Evolutionary conservation across 1,140 invertebrate species (phyloP).

Genomic region (Charaxes varanes): DNA sequence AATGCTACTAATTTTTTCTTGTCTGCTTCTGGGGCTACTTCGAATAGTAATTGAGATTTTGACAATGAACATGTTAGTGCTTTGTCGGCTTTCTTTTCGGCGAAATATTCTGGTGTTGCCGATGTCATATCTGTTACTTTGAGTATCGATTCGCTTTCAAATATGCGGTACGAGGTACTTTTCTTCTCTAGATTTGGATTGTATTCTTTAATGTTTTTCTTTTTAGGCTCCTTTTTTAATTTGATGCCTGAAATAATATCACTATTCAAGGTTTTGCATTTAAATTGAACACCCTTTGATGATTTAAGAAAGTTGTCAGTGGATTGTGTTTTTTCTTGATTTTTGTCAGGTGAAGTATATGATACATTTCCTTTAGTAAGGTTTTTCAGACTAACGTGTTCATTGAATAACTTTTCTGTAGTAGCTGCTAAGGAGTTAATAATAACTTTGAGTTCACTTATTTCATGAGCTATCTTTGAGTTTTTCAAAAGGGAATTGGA

Average conservation of each 20-base stretch:
- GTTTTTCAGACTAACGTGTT: conserved; percentile 20
- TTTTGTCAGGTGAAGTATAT: no score
- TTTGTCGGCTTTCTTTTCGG: conserved; percentile 19
- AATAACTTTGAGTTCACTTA: conserved; percentile 36
- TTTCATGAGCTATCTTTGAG: conserved; percentile 35
- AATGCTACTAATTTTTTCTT: conserved; percentile 34
- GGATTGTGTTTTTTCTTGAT: no score
- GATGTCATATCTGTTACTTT: conserved; percentile 58
- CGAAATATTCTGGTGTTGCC: conserved; percentile 10
- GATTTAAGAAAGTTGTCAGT: conserved; percentile 12
- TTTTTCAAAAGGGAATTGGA: conserved; percentile 10
- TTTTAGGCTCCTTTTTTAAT: conserved; percentile 35
- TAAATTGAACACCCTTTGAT: conserved; percentile 43
- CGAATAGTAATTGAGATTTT: conserved; percentile 37
- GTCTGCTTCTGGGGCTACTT: conserved; percentile 22
- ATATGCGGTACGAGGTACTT: conserved; percentile 48
- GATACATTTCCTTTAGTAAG: background rate
- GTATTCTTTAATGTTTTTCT: conserved; percentile 21
- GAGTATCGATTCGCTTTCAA: conserved; percentile 54
- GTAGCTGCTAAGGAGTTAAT: conserved; percentile 36
- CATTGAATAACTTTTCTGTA: conserved; percentile 36
- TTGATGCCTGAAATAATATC: conserved; percentile 33
- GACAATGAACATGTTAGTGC: conserved; percentile 29
- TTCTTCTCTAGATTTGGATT: conserved; percentile 32
- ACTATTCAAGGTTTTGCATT: conserved; percentile 21